phyloP scores from a whole-genome alignment of 53 echinoderm and acorn worm genomes.

The Astropecten irregularis region DNA sequence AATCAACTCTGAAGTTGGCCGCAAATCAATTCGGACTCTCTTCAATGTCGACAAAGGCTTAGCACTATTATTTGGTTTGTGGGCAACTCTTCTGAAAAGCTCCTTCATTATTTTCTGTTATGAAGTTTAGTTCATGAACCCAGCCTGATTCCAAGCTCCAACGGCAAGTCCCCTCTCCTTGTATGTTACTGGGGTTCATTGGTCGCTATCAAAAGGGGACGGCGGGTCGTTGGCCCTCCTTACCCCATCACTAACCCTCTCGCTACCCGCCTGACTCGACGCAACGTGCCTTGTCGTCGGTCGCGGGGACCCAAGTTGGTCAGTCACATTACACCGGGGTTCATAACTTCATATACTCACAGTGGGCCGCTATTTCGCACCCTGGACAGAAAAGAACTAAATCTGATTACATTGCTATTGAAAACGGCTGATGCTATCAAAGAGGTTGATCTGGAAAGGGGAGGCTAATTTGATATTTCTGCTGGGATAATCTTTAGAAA shows the following conservation, averaged over 20 bases:
- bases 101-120: too few relatives aligned
- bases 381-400: neutral
- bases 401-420: neutral
- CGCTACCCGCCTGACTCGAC: neutral
- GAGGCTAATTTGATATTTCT: neutral
- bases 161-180: neutral
- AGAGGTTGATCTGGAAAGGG: neutral
- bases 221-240: slow-evolving; percentile 13
- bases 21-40: too few relatives aligned
- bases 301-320: neutral
- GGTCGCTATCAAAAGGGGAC: neutral
- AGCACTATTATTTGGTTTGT: too few relatives aligned
- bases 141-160: neutral
- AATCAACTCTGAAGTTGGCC: too few relatives aligned
- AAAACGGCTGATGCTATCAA: neutral
- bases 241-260: too few relatives aligned
- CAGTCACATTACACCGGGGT: neutral
- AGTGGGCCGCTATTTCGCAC: neutral
- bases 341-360: too few relatives aligned
- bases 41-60: too few relatives aligned
- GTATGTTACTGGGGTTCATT: neutral
- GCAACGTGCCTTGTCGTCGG: neutral
- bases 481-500: neutral
- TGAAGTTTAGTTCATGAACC: neutral
- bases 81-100: too few relatives aligned